A percentile compares a stretch with the other conserved stretches of the same genome.
Conservation (phyloP, 2,888 invertebrate genomes). For the Amorpha juglandis region DNA sequence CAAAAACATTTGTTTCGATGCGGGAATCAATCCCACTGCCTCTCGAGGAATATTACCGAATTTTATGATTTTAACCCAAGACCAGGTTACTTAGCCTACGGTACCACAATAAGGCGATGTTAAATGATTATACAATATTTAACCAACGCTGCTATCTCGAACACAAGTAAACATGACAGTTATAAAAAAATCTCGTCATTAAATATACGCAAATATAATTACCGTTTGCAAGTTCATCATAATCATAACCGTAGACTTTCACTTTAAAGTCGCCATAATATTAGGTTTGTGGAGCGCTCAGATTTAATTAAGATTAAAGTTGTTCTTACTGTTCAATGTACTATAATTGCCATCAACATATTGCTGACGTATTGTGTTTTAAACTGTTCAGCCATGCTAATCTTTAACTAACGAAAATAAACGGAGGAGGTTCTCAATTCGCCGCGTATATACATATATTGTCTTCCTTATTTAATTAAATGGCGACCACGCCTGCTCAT, state of each 20-base stretch:
- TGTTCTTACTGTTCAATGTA: not conserved
- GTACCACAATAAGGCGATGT: too few relatives aligned
- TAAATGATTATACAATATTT: not conserved
- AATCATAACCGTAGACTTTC: conserved; percentile 12
- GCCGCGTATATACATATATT: too few relatives aligned
- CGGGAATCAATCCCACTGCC: too few relatives aligned
- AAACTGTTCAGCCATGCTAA: too few relatives aligned
- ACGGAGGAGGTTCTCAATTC: too few relatives aligned
- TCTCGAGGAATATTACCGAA: too few relatives aligned
- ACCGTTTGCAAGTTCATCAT: conserved; percentile 6
- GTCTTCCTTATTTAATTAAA: too few relatives aligned
- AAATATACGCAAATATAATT: conserved; percentile 16
- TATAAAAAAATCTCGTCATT: conserved; percentile 3
- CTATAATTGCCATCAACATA: not conserved
- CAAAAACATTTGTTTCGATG: too few relatives aligned
- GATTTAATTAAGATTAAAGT: conserved; percentile 18
- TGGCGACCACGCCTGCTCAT: too few relatives aligned
- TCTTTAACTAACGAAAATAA: too few relatives aligned
- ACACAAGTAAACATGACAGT: not conserved
- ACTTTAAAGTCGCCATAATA: conserved; percentile 5
- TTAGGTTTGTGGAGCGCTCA: conserved; percentile 16
- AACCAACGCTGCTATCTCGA: not conserved
- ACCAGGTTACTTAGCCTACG: too few relatives aligned
- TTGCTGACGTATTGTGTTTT: not conserved
- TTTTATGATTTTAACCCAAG: too few relatives aligned